Base-by-base conservation (phyloP, 2,797 vertebrate species). In the Poeciliopsis presidionis region DNA sequence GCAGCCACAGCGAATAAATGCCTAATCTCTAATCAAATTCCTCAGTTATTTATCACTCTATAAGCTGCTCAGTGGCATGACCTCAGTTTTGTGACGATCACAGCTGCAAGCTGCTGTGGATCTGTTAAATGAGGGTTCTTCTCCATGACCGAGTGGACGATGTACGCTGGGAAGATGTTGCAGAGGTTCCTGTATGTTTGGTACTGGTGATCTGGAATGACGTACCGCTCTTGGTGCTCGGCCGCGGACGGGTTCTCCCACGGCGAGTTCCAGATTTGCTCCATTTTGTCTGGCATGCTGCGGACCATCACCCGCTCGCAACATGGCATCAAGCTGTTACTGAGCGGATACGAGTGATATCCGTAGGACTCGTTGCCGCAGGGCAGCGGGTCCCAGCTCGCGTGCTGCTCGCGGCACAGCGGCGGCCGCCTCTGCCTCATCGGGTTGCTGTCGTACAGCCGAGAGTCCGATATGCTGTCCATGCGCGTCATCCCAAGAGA, bases 271-370 rank as follows among this genome's bases (percentile, higher is more conserved):
- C 98, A 99, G 87, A 99, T 97, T 30, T 99, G 98, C 84, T 99
- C 98, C 97, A 99, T 99, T 95, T 99, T 99, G 87, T 99, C 98
- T 39, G 98, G 98, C 97, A 99, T 97, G 87, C 98, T 99, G 80
- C 98, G 96, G 47, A 99, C 98, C 98, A 99, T 99, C 74, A 99
- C 98, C 59, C 98, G 96, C 83, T 99, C 98, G 0, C 97, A 99
- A 87, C 97, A 99, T 0, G 98, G 98, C 97, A 98, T 98, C 90
- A 99, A 95, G 91, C 91, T 98, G 93, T 96, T 97, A 74, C 96
- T 97, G 88, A 99, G 82, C 2, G 97, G 97, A 71, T 98, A 99
- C 0, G 97, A 97, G 85, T 97, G 97, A 69, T 98, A 99, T 25
- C 95, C 90, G 25, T 97, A 99, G 16, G 97, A 96, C 80, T 99